Evolutionary conservation across 2,888 invertebrate genomes (phyloP).

Genomic region (Griposia aprilina): DNA sequence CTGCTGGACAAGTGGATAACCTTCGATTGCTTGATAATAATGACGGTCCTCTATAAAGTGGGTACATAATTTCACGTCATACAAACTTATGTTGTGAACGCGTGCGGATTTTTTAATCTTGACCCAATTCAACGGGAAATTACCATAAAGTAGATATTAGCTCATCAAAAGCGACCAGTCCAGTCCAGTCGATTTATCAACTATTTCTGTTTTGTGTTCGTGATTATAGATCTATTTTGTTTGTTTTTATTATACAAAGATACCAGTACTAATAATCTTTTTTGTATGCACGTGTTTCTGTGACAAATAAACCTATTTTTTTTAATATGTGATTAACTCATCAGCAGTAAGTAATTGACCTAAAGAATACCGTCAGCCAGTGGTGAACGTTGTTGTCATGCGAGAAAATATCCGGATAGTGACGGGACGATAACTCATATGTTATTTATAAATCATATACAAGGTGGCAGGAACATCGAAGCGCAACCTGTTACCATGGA

Average conservation of each 20-base stretch:
- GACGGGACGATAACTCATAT: neutral
- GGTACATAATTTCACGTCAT: conserved; percentile 16
- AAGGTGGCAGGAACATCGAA: conserved; percentile 5
- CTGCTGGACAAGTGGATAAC: conserved; percentile 42
- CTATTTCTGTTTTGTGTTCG: no score
- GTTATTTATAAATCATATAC: no score
- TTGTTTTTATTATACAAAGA: no score
- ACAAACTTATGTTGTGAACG: neutral
- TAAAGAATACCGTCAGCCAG: neutral
- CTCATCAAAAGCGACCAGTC: no score
- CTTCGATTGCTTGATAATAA: conserved; percentile 59
- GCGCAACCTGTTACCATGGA: no score
- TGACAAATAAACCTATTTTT: no score
- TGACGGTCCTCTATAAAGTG: conserved; percentile 11
- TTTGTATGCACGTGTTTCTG: no score
- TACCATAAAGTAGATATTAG: neutral
- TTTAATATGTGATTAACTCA: no score
- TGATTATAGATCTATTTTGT: no score
- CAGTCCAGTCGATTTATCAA: no score
- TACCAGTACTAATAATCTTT: no score
- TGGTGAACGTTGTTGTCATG: neutral
- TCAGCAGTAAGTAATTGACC: neutral
- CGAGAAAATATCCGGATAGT: neutral
- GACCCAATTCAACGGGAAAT: conserved; percentile 5
- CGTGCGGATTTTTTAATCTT: conserved; percentile 28